Evolutionary conservation across 2,797 vertebrate genomes (phyloP).

Genomic region (Margarornis squamiger): DNA sequence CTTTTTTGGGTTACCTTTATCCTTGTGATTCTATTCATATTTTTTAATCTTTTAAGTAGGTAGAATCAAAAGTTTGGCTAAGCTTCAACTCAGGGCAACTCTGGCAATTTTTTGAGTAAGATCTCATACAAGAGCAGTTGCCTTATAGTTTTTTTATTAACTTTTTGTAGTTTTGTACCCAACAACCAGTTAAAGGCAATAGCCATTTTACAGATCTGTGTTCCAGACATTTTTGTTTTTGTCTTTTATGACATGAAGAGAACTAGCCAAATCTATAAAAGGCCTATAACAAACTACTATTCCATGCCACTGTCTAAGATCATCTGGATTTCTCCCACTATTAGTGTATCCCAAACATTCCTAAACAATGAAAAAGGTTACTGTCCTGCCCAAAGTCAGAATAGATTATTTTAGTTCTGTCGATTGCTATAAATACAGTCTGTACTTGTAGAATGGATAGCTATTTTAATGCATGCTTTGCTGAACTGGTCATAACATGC

Average conservation of each 20-base stretch:
- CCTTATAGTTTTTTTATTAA: neutral
- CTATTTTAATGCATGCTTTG: neutral
- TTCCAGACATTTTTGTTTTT: neutral
- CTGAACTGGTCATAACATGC: neutral
- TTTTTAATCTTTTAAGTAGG: neutral
- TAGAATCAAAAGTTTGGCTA: neutral
- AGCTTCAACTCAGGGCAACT: neutral
- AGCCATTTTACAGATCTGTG: neutral
- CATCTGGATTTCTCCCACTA: neutral
- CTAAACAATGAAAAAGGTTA: neutral
- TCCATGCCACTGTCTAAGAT: neutral
- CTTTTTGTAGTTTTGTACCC: neutral
- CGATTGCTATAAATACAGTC: neutral
- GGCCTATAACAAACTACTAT: neutral
- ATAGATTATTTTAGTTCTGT: neutral
- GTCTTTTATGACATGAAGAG: neutral
- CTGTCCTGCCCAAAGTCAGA: neutral
- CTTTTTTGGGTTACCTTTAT: neutral
- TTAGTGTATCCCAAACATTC: slow-evolving; percentile 11
- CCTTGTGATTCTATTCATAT: neutral
- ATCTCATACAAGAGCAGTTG: neutral
- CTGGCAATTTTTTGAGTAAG: neutral
- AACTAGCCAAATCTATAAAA: slow-evolving; percentile 31
- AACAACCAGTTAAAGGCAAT: neutral
- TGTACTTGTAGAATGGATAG: neutral